These are phyloP conservation scores for Probosciger aterrimus DNA, from an alignment of 2,113 vertebrate species.

Conservation along the genomic window DNA sequence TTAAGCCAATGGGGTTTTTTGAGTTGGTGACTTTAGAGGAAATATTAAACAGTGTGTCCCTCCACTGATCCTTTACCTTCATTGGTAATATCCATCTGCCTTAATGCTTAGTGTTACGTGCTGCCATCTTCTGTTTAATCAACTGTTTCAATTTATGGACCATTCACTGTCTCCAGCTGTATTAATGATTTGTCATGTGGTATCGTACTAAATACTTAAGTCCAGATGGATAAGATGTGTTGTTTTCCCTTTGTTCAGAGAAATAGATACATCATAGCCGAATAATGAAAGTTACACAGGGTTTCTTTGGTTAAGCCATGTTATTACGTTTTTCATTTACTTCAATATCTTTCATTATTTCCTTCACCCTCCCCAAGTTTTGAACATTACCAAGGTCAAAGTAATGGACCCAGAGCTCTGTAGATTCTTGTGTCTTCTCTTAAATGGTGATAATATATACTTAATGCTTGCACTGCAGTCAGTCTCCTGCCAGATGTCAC, in stretches of 20 bases:
- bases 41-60: background rate
- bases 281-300: background rate
- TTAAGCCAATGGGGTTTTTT: background rate
- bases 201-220: background rate
- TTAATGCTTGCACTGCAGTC: background rate
- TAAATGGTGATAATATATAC: background rate
- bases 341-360: background rate
- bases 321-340: background rate
- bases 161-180: background rate
- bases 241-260: background rate
- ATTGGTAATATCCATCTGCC: background rate
- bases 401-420: background rate
- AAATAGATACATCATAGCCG: background rate
- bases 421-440: background rate
- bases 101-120: background rate
- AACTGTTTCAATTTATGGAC: background rate
- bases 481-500: background rate
- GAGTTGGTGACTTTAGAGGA: background rate
- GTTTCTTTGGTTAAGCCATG: background rate
- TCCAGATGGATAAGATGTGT: background rate
- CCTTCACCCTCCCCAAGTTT: background rate
- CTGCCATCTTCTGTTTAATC: constrained; percentile 13
- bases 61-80: background rate
- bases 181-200: background rate
- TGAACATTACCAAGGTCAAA: background rate